Conservation (phyloP, 1,140 invertebrate species). For the Platorchestia sp. region DNA sequence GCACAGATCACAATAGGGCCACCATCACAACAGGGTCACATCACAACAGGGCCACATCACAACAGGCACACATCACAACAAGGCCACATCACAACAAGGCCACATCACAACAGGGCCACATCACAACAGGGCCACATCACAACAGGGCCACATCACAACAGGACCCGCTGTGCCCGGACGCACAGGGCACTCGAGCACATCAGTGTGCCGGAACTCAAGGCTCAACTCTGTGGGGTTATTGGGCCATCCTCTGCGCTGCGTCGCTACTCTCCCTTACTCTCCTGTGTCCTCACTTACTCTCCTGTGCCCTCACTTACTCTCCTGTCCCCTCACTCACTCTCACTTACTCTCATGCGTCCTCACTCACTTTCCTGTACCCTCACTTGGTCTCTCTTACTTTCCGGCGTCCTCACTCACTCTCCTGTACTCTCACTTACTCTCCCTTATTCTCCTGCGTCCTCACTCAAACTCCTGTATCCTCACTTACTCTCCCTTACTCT, state of each 20-base stretch:
- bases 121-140: neutral
- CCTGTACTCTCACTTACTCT: neutral
- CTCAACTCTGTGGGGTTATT: neutral
- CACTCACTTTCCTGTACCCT: neutral
- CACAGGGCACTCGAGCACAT: neutral
- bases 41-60: neutral
- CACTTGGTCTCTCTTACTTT: neutral
- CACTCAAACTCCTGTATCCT: neutral
- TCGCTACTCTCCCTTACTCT: neutral
- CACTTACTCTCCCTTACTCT: neutral
- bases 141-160: too few species aligned
- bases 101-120: neutral
- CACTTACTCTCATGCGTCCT: neutral
- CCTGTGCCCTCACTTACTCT: neutral
- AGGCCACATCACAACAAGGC: neutral
- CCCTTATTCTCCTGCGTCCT: neutral
- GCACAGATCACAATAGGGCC: too few species aligned
- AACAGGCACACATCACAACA: neutral
- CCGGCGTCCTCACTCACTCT: too few species aligned
- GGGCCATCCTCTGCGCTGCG: neutral
- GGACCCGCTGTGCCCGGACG: too few species aligned
- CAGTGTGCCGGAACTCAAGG: neutral
- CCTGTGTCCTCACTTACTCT: neutral
- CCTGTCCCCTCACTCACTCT: neutral
- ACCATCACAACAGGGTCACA: neutral